Conservation (phyloP, 2,113 vertebrate species). For the Paraplagusia blochii region DNA sequence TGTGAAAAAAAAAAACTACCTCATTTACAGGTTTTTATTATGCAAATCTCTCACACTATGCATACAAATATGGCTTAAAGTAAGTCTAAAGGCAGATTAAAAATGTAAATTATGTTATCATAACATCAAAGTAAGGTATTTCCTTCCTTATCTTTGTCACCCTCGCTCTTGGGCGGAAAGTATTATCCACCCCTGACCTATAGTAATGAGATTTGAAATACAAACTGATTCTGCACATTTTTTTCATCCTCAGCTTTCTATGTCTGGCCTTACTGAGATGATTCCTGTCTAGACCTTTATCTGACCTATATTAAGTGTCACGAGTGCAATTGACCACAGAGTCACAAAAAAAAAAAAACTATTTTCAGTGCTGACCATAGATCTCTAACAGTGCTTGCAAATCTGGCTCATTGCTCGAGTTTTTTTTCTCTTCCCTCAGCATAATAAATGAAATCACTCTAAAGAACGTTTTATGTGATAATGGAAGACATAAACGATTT, state of each 20-base stretch:
- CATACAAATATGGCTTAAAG: no score
- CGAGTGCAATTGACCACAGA: slow-evolving; percentile 42
- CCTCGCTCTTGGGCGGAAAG: no score
- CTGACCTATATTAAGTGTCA: slow-evolving; percentile 39
- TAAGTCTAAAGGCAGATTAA: no score
- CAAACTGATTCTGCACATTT: slow-evolving; percentile 6
- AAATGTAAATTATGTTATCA: no score
- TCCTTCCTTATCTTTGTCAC: no score
- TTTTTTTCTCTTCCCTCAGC: not conserved
- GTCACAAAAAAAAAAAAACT: slow-evolving; percentile 38
- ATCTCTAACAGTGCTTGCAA: slow-evolving; percentile 35
- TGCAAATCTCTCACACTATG: no score
- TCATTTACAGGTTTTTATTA: no score
- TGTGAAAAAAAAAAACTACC: no score
- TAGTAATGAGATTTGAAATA: slow-evolving; percentile 4
- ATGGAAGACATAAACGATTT: not conserved
- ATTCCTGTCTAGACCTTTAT: slow-evolving; percentile 33
- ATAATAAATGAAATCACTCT: slow-evolving; percentile 11
- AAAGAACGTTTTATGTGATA: slow-evolving; percentile 18
- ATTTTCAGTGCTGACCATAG: slow-evolving; percentile 27
- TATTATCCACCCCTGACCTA: slow-evolving; percentile 2
- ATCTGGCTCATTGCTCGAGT: slow-evolving; percentile 11
- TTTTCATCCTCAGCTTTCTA: slow-evolving; percentile 5
- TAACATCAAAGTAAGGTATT: no score
- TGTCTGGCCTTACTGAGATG: slow-evolving; percentile 6